Evolutionary conservation across 2,888 invertebrate genomes (phyloP).

Genomic region (Mimachlamys varia): DNA sequence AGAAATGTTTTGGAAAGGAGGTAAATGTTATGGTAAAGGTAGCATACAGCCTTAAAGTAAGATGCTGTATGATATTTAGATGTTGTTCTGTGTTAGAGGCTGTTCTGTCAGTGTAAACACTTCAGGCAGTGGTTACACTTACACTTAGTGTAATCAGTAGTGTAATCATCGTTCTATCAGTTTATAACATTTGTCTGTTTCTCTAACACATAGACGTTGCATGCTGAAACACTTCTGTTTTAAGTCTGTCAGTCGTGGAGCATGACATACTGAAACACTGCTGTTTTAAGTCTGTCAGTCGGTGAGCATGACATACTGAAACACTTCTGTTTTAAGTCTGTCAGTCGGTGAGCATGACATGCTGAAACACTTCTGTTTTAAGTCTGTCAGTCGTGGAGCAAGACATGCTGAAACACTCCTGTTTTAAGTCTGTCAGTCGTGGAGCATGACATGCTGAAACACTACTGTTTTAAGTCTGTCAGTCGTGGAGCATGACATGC

Average conservation of each 20-base stretch:
- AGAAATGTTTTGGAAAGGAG: neutral
- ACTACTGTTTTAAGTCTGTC: neutral
- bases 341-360: neutral
- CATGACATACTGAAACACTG: no score
- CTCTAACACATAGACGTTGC: no score
- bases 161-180: neutral
- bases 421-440: neutral
- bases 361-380: no score
- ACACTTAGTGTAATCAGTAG: no score
- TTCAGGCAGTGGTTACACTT: neutral
- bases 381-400: neutral
- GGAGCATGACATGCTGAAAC: neutral
- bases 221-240: no score
- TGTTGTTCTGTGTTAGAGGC: neutral
- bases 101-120: neutral
- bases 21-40: neutral
- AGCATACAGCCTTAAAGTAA: slow-evolving; percentile 17
- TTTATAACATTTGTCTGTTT: neutral
- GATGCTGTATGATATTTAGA: neutral
- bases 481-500: no score
- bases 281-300: slow-evolving; percentile 10
- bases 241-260: neutral
- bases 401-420: no score
- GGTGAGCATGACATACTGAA: neutral
- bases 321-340: no score